A percentile compares a stretch with the other conserved stretches of the same genome.
Evolutionary conservation across 2,797 vertebrate species (phyloP).

Genomic region (Chelon labrosus): DNA sequence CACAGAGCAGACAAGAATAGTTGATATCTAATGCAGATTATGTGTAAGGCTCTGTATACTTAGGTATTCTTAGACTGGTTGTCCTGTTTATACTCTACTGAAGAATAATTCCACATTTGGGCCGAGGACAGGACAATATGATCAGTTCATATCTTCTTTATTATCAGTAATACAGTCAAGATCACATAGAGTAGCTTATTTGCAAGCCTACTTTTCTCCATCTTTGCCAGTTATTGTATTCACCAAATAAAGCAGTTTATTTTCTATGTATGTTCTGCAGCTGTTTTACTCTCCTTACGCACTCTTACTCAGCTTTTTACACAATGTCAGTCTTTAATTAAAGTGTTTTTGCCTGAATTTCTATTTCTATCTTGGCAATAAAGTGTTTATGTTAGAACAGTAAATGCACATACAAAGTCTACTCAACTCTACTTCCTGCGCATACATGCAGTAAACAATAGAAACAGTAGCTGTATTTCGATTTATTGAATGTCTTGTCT

Average conservation of each 20-base stretch:
- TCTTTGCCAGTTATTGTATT: constrained; percentile 28
- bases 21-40: constrained; percentile 58
- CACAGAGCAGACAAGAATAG: constrained; percentile 26
- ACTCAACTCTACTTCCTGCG: too few relatives aligned
- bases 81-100: constrained; percentile 16
- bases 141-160: constrained; percentile 32
- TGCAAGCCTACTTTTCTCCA: not conserved
- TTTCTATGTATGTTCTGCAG: not conserved
- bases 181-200: constrained; percentile 10
- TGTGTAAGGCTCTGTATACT: constrained; percentile 35
- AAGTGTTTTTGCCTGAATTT: constrained; percentile 11
- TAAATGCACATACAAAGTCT: too few relatives aligned
- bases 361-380: not conserved
- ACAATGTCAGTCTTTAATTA: not conserved
- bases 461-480: constrained; percentile 15
- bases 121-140: constrained; percentile 22
- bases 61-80: constrained; percentile 20
- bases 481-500: constrained; percentile 23
- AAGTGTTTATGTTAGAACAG: not conserved
- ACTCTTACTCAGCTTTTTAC: not conserved
- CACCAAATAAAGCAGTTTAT: constrained; percentile 1
- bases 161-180: constrained; percentile 36
- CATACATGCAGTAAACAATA: too few relatives aligned
- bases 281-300: not conserved
- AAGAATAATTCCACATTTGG: constrained; percentile 34